These are phyloP conservation scores for Acleris cristana DNA, from an alignment of 2,888 invertebrate species.

Conservation along the genomic window DNA sequence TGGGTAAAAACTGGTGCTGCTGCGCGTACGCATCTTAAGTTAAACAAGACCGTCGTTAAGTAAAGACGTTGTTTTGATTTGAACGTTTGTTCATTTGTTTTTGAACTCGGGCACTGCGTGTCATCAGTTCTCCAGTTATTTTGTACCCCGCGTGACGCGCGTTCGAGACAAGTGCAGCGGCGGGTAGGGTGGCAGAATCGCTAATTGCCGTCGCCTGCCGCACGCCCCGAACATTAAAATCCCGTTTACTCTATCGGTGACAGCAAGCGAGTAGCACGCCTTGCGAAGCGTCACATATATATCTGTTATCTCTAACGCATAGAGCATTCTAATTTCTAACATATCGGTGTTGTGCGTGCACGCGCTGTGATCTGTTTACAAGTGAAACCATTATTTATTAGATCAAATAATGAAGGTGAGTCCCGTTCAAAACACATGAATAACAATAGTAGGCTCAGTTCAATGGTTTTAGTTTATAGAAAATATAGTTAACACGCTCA, in stretches of 20 bases:
- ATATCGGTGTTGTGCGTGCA: slow-evolving; percentile 10
- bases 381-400: not conserved
- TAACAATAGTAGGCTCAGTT: no score
- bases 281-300: slow-evolving; percentile 7
- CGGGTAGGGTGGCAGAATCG: slow-evolving; percentile 22
- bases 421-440: not conserved
- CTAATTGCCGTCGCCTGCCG: slow-evolving; percentile 28
- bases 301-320: slow-evolving; percentile 6
- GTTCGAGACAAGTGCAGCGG: no score
- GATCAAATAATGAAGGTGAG: slow-evolving; percentile 33
- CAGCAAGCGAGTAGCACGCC: slow-evolving; percentile 32
- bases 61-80: no score
- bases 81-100: no score
- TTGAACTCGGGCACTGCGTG: no score
- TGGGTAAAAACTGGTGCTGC: no score
- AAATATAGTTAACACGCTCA: no score
- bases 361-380: slow-evolving; percentile 1
- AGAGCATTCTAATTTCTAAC: slow-evolving; percentile 9
- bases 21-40: no score
- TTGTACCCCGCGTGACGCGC: no score
- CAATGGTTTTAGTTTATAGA: no score
- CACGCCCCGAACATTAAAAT: slow-evolving; percentile 21
- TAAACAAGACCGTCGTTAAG: no score
- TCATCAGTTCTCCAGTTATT: no score
- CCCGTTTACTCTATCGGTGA: slow-evolving; percentile 32